Evolutionary conservation across 2,797 vertebrate species (phyloP), one percentile per base, ranked within the genome.

Genomic region (Eidolon dupreanum): DNA sequence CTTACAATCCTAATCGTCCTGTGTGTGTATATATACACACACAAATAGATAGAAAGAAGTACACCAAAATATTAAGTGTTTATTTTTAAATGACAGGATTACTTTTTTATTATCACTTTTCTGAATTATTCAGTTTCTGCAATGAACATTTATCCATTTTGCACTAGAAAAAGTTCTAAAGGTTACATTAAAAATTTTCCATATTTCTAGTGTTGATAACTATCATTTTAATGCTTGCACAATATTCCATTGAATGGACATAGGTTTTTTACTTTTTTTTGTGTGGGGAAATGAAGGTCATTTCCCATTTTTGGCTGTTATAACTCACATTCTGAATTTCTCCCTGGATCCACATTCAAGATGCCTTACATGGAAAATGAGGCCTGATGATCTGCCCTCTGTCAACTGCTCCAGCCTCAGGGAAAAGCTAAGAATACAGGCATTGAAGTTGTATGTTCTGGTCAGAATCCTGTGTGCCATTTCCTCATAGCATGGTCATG

Each of bases 111-210:
- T 51, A 66, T 33, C 24, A 53, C 11, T 86, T 93, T 68, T 65
- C 16, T 88, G 31, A 88, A 82, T 20, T 86, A 86, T 55, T 90
- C 28, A 84, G 15, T 71, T 92, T 85, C 55, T 75, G 46, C 28
- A 61, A 41, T 26, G n/a, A 79, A 57, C 4, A 87, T 49, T 83
- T 81, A 90, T 79, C 55, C 95, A 81, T 63, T 79, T 43, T 43
- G 63, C 17, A 61, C 51, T 43, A 28, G 51, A 81, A 95, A 85
- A 87, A 59, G 2, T 16, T 77, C n/a, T 51, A 88, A 77, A 88
- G 57, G 51, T 28, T 53, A 79, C 49, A 78, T 49, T 75, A 53
- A 78, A 22, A 43, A 22, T 55, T 92, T 57, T 20, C 33, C 31
- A 20, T 61, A 12, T 41, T 93, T 53, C 65, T 51, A 49, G 53